Evolutionary conservation across 2,797 vertebrate genomes (phyloP).

Genomic region (Ataeniobius toweri): DNA sequence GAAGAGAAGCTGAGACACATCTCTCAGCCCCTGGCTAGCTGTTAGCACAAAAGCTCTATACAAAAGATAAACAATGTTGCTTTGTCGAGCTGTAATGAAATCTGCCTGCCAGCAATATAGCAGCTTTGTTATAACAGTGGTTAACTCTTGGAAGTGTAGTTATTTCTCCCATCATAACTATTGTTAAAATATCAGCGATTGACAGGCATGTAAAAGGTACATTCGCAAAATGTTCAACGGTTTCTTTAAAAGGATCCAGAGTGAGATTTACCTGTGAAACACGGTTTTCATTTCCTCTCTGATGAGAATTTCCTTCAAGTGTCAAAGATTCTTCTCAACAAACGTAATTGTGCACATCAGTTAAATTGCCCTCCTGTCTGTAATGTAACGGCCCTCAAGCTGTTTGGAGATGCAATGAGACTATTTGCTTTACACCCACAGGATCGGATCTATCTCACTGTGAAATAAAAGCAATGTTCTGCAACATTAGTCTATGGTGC

Average conservation of each 20-base stretch:
- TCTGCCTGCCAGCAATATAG: not conserved
- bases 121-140: too few species aligned
- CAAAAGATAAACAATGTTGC: not conserved
- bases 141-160: not conserved
- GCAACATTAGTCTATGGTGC: slow-evolving; percentile 38
- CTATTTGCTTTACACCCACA: slow-evolving; percentile 4
- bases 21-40: not conserved
- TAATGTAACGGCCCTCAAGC: slow-evolving; percentile 10
- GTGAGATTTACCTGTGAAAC: not conserved
- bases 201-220: not conserved
- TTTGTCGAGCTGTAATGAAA: slow-evolving; percentile 6
- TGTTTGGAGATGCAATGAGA: not conserved
- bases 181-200: not conserved
- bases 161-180: not conserved
- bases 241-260: not conserved
- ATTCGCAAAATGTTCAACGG: not conserved
- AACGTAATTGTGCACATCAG: slow-evolving; percentile 28
- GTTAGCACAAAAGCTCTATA: not conserved
- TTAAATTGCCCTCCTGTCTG: slow-evolving; percentile 25
- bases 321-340: slow-evolving; percentile 1
- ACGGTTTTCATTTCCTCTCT: not conserved
- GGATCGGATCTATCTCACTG: slow-evolving; percentile 7
- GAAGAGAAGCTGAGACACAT: not conserved
- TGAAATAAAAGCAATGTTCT: slow-evolving; percentile 38
- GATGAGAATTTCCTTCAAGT: not conserved